Evolutionary conservation across 2,113 vertebrate genomes (phyloP).

Genomic region (Pteronura brasiliensis): DNA sequence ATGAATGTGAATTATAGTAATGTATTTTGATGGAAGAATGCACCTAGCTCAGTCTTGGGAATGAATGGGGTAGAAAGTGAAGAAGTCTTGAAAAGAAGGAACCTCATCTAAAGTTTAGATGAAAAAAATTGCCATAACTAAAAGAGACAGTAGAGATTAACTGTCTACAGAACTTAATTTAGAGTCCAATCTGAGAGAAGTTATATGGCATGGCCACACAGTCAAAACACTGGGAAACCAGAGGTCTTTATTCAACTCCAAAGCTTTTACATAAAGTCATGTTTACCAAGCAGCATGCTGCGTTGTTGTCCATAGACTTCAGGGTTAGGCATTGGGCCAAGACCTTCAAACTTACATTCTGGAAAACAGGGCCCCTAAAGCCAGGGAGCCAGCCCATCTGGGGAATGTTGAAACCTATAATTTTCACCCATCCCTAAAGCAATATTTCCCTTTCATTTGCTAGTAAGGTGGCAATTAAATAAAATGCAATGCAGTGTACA

Average conservation of each 20-base stretch:
- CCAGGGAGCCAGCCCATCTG: conserved; percentile 36
- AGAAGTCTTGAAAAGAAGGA: background rate
- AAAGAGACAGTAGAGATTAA: background rate
- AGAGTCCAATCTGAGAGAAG: background rate
- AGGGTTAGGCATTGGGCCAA: conserved; percentile 13
- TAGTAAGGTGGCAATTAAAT: conserved; percentile 70
- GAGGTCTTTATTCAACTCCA: background rate
- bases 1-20: background rate
- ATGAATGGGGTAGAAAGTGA: fast-evolving
- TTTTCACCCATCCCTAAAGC: conserved; percentile 57
- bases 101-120: background rate
- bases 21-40: background rate
- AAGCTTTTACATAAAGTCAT: background rate
- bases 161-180: background rate
- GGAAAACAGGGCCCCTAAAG: conserved; percentile 12
- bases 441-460: conserved; percentile 71
- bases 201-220: background rate
- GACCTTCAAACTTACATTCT: background rate
- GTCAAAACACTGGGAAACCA: background rate
- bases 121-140: background rate
- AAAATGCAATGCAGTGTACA: conserved; percentile 33
- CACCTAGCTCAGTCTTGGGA: background rate
- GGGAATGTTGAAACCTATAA: conserved; percentile 63
- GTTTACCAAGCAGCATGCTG: background rate
- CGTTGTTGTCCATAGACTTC: background rate